A percentile compares a stretch with the other conserved stretches of the same genome.
Conservation (phyloP, 2,888 invertebrate species). For the Thereva unica region DNA sequence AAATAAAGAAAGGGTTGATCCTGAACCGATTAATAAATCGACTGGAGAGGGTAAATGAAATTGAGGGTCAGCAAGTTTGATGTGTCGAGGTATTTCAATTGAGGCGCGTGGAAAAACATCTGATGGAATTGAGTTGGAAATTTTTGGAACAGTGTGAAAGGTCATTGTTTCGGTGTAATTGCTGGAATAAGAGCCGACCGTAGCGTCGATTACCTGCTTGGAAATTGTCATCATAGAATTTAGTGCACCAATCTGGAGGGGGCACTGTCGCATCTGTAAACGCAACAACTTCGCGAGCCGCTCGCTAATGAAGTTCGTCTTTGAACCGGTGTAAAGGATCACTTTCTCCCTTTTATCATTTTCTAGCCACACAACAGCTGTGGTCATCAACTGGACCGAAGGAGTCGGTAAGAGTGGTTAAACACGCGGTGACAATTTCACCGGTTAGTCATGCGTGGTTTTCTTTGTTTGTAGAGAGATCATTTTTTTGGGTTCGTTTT, state of each 20-base stretch:
- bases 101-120: no score
- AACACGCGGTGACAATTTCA: no score
- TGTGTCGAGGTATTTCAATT: no score
- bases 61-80: conserved; percentile 10
- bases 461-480: conserved; percentile 5
- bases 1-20: conserved; percentile 10
- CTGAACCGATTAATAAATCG: conserved; percentile 9
- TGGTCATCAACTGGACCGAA: no score
- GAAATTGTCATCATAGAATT: conserved; percentile 11
- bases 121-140: no score
- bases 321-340: conserved; percentile 8
- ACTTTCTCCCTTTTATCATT: conserved; percentile 3
- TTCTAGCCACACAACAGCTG: conserved; percentile 3
- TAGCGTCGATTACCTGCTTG: conserved; percentile 1
- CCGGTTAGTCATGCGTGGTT: no score
- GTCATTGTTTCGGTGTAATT: neutral
- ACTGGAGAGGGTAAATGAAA: conserved; percentile 6
- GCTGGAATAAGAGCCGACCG: conserved; percentile 7
- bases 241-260: no score
- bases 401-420: no score
- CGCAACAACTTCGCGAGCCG: conserved; percentile 7
- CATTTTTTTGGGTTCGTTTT: no score
- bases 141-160: conserved; percentile 10
- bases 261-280: conserved; percentile 6
- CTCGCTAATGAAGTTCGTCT: conserved; percentile 5